A percentile compares a stretch with the other conserved stretches of the same genome.
These are phyloP conservation scores for Scaptomyza tumidula DNA, from an alignment of 2,888 invertebrate species.

Conservation along the genomic window DNA sequence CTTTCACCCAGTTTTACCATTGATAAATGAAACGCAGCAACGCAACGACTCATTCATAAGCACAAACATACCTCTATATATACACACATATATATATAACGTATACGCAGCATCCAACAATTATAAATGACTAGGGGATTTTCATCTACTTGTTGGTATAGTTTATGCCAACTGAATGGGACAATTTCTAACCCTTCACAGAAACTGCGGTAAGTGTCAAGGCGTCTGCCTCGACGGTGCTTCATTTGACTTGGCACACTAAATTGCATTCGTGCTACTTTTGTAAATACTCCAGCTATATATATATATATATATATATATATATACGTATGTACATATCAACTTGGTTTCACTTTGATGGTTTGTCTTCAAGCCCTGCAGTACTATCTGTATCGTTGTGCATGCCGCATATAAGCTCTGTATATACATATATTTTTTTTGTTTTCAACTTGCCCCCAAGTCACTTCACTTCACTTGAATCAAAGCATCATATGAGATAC, in stretches of 20 bases:
- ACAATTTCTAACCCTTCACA: slow-evolving; percentile 47
- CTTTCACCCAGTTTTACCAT: slow-evolving; percentile 47
- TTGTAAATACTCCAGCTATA: slow-evolving; percentile 2
- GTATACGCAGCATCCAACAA: slow-evolving; percentile 57
- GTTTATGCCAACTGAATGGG: slow-evolving; percentile 70
- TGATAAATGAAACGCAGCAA: slow-evolving; percentile 60
- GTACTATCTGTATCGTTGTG: slow-evolving; percentile 4
- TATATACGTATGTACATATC: background rate
- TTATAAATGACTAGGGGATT: slow-evolving; percentile 59
- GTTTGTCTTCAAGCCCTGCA: slow-evolving; percentile 30
- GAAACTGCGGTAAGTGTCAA: slow-evolving; percentile 38
- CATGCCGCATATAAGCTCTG: slow-evolving; percentile 15
- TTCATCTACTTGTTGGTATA: slow-evolving; percentile 16
- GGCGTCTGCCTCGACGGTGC: slow-evolving; percentile 22
- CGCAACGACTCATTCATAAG: slow-evolving; percentile 20
- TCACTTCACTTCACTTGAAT: slow-evolving; percentile 35
- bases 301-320: background rate
- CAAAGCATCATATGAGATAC: slow-evolving; percentile 17
- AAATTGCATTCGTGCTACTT: slow-evolving; percentile 33
- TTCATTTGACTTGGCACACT: slow-evolving; percentile 57
- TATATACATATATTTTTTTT: background rate
- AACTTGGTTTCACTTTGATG: slow-evolving; percentile 41
- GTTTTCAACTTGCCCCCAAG: slow-evolving; percentile 28
- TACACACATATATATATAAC: slow-evolving; percentile 35
- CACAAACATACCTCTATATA: slow-evolving; percentile 2